Evolutionary conservation across 2,797 vertebrate genomes (phyloP).

Genomic region (Pseudomugil gertrudae): DNA sequence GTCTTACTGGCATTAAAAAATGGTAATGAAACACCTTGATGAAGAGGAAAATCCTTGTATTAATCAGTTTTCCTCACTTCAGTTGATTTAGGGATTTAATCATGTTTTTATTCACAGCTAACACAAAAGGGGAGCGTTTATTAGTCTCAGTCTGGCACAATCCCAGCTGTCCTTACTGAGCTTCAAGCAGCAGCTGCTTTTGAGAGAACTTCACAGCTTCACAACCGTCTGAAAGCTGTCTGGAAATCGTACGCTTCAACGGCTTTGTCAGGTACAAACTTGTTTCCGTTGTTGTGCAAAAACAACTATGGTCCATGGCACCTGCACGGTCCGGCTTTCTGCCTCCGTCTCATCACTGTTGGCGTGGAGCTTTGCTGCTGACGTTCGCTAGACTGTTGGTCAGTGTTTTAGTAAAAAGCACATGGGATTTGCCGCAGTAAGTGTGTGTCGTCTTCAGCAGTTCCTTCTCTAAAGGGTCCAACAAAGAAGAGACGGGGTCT

Average conservation of each 20-base stretch:
- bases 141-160: slow-evolving; percentile 34
- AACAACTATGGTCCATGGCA: not conserved
- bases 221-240: slow-evolving; percentile 3
- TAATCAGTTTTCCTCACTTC: slow-evolving; percentile 8
- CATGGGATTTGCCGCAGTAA: slow-evolving; percentile 89
- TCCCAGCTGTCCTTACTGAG: slow-evolving; percentile 15
- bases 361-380: slow-evolving; percentile 51
- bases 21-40: not conserved
- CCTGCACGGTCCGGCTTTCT: not conserved
- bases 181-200: slow-evolving; percentile 7
- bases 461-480: slow-evolving; percentile 86
- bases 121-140: slow-evolving; percentile 6
- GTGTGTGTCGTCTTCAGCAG: slow-evolving; percentile 87
- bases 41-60: not conserved
- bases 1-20: not conserved
- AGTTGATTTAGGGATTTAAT: slow-evolving; percentile 27
- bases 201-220: slow-evolving; percentile 7
- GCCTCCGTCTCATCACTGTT: slow-evolving; percentile 18
- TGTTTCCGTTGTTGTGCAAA: not conserved
- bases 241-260: slow-evolving; percentile 1
- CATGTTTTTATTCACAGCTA: slow-evolving; percentile 40
- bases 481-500: slow-evolving; percentile 80
- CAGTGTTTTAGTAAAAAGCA: slow-evolving; percentile 85
- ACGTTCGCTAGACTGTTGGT: slow-evolving; percentile 71
- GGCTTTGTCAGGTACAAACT: not conserved